Base-by-base conservation (phyloP, 1,140 invertebrate species). In the Drosophila quadrilineata region DNA sequence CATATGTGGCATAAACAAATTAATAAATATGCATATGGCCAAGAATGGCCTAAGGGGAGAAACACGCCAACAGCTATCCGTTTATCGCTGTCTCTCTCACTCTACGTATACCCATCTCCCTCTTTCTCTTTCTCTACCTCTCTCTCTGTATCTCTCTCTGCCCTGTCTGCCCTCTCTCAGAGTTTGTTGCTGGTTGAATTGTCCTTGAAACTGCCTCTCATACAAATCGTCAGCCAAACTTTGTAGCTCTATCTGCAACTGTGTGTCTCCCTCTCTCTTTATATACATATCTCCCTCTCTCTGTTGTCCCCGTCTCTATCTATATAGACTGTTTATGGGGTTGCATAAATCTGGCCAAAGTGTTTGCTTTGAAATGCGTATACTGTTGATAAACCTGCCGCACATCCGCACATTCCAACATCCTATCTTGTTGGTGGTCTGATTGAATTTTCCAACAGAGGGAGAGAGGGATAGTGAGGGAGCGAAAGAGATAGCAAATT, bases 351-450 rank as follows among this genome's bases (percentile, higher is more conserved):
- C 52, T 82, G 76, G 38, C 68, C 60, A 73, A 80, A 84, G 75
- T 84, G 76, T 77, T 84, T 84, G 77, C 76, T 82, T 84, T 82
- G 76, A 82, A 82, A 82, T 82, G 70, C 74, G 74, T 74, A 85
- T 71, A 76, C 77, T 73, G 71, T 82, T 80, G 76, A 80, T 80
- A 80, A 80, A 60, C 58, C 58, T 38, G 53, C 56, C 33, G 48
- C 66, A 52, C 35, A 58, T 58, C 41, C 58, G 16, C 17, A 6
- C 6, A 38, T 14, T 24, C 16, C 6, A 12, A 3, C 9, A 26
- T 12, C 38, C 10, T 2, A 35, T 12, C 14, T 17, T 45, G 24
- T 52, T 49, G 59, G 19, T 10, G 19, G 40, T 48, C 71, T 82
- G 77, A 80, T 80, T 80, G 72, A 80, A 80, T 80, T 80, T 80